Conservation (phyloP, 2,113 vertebrate species). For the Strix uralensis region DNA sequence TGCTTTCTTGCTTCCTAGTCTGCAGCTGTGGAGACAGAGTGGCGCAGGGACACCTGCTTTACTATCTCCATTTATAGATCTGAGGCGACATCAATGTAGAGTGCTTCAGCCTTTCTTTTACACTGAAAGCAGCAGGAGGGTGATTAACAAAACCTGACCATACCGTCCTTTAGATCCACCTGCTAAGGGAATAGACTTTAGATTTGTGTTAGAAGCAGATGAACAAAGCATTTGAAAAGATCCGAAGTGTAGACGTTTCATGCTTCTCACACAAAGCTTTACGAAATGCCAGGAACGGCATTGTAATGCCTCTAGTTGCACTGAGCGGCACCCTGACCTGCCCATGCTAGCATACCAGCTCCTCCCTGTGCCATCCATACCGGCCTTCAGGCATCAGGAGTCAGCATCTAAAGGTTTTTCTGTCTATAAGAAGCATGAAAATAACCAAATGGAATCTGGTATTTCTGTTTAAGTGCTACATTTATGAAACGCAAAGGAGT, state of each 20-base stretch:
- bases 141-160: background rate
- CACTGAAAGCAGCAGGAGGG: background rate
- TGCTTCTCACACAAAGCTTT: background rate
- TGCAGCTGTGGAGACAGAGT: background rate
- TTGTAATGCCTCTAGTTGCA: fast-evolving
- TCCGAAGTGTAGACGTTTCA: background rate
- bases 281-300: background rate
- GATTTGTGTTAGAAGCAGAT: fast-evolving
- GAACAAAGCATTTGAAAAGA: background rate
- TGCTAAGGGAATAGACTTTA: background rate
- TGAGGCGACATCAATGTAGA: background rate
- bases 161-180: background rate
- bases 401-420: background rate
- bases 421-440: background rate
- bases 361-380: background rate
- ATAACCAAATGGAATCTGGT: background rate
- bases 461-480: background rate
- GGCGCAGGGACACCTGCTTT: background rate
- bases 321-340: fast-evolving
- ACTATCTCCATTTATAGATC: background rate
- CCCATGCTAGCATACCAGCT: fast-evolving
- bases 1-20: background rate
- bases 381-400: background rate
- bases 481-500: background rate
- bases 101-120: background rate